Conservation (phyloP, 2,113 vertebrate species). For the Pluvianellus socialis region DNA sequence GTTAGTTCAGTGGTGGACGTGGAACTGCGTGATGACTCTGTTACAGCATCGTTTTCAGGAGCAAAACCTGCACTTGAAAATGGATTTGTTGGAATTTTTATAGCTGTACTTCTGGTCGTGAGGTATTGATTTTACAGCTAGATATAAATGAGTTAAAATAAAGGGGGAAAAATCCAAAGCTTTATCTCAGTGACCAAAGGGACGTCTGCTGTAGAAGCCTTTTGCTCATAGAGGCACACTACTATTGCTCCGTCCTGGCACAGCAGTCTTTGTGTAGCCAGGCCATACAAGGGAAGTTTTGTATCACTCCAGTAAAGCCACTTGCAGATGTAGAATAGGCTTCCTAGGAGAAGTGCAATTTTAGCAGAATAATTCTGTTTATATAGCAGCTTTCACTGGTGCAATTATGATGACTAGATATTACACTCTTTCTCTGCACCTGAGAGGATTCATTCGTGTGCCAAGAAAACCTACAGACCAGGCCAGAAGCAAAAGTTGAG, state of each 20-base stretch:
- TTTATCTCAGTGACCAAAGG: not conserved
- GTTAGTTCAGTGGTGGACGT: not conserved
- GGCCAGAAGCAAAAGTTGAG: conserved; percentile 53
- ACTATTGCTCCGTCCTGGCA: not conserved
- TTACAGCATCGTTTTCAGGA: not conserved
- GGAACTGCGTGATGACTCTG: not conserved
- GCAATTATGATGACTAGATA: conserved; percentile 59
- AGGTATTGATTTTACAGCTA: conserved; percentile 51
- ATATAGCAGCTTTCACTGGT: conserved; percentile 55
- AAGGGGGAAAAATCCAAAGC: not conserved
- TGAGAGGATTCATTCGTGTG: conserved; percentile 46
- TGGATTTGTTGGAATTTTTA: conserved; percentile 54
- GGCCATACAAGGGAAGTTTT: not conserved
- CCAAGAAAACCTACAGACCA: conserved; percentile 52
- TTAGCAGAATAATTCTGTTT: conserved; percentile 62
- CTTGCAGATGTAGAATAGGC: not conserved
- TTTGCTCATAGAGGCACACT: not conserved
- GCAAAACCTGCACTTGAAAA: conserved; percentile 1
- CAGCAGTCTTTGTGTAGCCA: not conserved
- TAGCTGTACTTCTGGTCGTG: conserved; percentile 30
- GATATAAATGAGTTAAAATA: conserved; percentile 33
- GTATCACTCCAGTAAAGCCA: not conserved
- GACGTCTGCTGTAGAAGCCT: not conserved
- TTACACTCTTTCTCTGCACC: conserved; percentile 50
- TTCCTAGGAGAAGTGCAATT: conserved; percentile 53